Percentiles rank a stretch among this genome's conserved stretches.
These are phyloP conservation scores for Halisarca cf. caerulea DNA, from an alignment of 37 sponge, comb jelly and placozoan genomes.

Conservation along the genomic window DNA sequence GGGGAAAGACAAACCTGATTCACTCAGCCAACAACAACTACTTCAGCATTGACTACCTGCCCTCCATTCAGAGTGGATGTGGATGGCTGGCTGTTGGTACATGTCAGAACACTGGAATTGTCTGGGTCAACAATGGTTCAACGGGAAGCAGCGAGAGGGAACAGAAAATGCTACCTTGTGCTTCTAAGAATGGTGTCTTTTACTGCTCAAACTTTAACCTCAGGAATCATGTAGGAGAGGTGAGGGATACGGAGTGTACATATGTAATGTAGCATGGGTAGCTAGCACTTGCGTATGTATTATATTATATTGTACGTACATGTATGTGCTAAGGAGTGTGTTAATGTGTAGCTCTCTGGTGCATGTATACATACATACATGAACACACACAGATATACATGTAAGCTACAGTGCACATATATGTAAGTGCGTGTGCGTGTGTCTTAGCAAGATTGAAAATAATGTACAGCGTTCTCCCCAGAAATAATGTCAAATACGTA, in stretches of 20 bases:
- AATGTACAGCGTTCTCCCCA: too few relatives aligned
- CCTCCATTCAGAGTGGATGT: neutral
- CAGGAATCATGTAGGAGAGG: conserved; percentile 48
- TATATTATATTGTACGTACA: neutral
- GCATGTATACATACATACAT: too few relatives aligned
- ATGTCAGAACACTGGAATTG: conserved; percentile 13
- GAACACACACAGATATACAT: too few relatives aligned
- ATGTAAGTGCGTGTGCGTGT: too few relatives aligned
- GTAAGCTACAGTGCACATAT: too few relatives aligned
- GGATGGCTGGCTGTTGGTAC: conserved; percentile 54
- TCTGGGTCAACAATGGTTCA: conserved; percentile 1
- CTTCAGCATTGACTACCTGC: conserved; percentile 10
- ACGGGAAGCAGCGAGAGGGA: neutral
- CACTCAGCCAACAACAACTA: neutral
- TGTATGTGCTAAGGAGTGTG: too few relatives aligned
- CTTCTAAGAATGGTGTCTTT: neutral
- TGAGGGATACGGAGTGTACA: conserved; percentile 4
- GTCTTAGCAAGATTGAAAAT: too few relatives aligned
- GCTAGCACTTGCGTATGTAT: neutral
- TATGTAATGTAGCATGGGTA: neutral
- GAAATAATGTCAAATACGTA: too few relatives aligned
- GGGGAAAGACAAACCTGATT: neutral
- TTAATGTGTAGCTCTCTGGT: too few relatives aligned
- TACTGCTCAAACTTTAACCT: conserved; percentile 41
- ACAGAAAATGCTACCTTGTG: neutral